These are phyloP conservation scores for Diprion similis DNA, from an alignment of 1,140 invertebrate species.

Conservation along the genomic window DNA sequence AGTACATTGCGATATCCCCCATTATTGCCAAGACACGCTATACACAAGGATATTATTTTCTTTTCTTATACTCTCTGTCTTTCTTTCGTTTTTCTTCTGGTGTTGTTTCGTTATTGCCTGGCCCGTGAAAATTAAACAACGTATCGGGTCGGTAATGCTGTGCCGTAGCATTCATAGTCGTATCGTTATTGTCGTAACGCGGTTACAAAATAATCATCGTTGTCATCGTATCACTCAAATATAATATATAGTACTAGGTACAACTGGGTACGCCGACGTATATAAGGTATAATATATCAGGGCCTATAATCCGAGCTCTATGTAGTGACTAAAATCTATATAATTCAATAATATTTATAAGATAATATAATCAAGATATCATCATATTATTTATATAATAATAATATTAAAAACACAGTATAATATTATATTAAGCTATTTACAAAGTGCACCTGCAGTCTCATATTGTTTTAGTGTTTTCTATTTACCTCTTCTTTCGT, in stretches of 20 bases:
- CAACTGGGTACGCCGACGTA: slow-evolving; percentile 38
- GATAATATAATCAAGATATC: slow-evolving; percentile 42
- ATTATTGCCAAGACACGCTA: neutral
- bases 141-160: slow-evolving; percentile 28
- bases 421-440: slow-evolving; percentile 53
- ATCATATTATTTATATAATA: slow-evolving; percentile 47
- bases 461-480: slow-evolving; percentile 35
- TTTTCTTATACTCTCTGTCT: too few species aligned
- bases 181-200: neutral
- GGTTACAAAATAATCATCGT: slow-evolving; percentile 38
- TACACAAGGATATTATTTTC: neutral
- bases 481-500: neutral
- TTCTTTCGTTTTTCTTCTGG: too few species aligned
- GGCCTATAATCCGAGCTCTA: slow-evolving; percentile 37
- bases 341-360: slow-evolving; percentile 43
- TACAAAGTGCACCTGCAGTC: slow-evolving; percentile 59
- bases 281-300: slow-evolving; percentile 30
- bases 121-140: slow-evolving; percentile 22
- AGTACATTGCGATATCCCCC: slow-evolving; percentile 50
- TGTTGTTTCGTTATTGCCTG: neutral
- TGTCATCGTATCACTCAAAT: slow-evolving; percentile 36
- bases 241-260: slow-evolving; percentile 55
- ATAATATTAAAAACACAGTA: slow-evolving; percentile 56
- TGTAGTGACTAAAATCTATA: slow-evolving; percentile 50
- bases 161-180: slow-evolving; percentile 19